Evolutionary conservation across 2,113 vertebrate species (phyloP).

Genomic region (Chroicocephalus ridibundus): DNA sequence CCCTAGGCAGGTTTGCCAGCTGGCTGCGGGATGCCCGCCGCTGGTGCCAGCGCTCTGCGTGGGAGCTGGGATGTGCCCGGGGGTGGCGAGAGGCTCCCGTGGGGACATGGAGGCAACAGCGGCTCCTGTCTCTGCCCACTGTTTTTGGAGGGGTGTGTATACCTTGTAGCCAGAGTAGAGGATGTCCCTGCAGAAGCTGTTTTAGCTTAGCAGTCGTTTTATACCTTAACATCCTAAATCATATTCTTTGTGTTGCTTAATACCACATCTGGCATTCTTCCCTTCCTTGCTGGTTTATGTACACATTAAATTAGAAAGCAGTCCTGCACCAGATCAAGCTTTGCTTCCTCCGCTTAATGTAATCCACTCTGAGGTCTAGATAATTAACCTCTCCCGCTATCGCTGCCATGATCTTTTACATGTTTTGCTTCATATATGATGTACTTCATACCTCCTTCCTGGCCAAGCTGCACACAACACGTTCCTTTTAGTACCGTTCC

Average conservation of each 20-base stretch:
- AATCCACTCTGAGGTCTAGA: constrained; percentile 52
- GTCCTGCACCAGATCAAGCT: constrained; percentile 34
- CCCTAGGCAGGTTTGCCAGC: neutral
- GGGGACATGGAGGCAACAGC: accelerated
- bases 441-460: neutral
- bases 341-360: constrained; percentile 51
- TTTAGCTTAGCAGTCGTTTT: constrained; percentile 12
- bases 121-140: accelerated
- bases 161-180: neutral
- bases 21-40: neutral
- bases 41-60: neutral
- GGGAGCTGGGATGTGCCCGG: neutral
- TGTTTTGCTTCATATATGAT: neutral
- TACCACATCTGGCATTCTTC: constrained; percentile 46
- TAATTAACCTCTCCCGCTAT: constrained; percentile 64
- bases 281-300: constrained; percentile 15
- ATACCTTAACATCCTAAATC: constrained; percentile 30
- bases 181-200: neutral
- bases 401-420: neutral
- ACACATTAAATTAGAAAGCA: constrained; percentile 65
- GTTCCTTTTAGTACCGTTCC: neutral
- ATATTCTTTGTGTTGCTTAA: constrained; percentile 51
- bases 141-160: accelerated
- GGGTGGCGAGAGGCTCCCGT: neutral
- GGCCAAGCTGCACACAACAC: neutral